Evolutionary conservation across 2,888 invertebrate genomes (phyloP).

Genomic region (Parascotia fuliginaria): DNA sequence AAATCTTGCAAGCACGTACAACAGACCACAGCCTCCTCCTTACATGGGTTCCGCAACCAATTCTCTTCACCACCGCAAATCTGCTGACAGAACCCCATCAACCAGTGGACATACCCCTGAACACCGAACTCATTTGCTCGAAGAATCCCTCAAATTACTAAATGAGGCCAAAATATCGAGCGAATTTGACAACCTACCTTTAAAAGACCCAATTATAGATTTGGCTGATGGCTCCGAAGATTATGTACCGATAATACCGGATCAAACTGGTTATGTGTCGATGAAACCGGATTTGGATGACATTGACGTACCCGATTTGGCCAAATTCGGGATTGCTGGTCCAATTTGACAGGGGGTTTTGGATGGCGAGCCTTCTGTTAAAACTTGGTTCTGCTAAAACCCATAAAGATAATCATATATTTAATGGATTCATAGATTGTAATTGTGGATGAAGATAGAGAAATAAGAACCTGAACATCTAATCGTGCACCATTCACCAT

Average conservation of each 20-base stretch:
- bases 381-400: slow-evolving; percentile 80
- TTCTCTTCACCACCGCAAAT: slow-evolving; percentile 70
- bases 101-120: slow-evolving; percentile 67
- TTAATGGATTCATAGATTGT: background rate
- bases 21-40: slow-evolving; percentile 80
- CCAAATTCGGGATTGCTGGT: slow-evolving; percentile 67
- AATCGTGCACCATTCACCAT: too few species aligned
- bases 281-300: slow-evolving; percentile 65
- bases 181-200: slow-evolving; percentile 59
- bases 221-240: slow-evolving; percentile 72
- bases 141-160: slow-evolving; percentile 76
- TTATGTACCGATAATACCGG: slow-evolving; percentile 65
- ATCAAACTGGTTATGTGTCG: slow-evolving; percentile 36
- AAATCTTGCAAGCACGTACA: slow-evolving; percentile 75
- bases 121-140: slow-evolving; percentile 69
- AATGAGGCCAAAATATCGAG: slow-evolving; percentile 77
- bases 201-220: slow-evolving; percentile 73
- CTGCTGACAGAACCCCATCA: slow-evolving; percentile 58
- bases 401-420: background rate
- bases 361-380: slow-evolving; percentile 71
- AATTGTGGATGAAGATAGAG: background rate
- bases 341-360: slow-evolving; percentile 75
- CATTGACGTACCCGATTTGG: slow-evolving; percentile 70
- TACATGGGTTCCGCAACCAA: slow-evolving; percentile 71
- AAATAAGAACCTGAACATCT: too few species aligned